Percentiles rank a stretch among this genome's conserved stretches.
Evolutionary conservation across 2,888 invertebrate species (phyloP).

Genomic region (Laspeyria flexula): DNA sequence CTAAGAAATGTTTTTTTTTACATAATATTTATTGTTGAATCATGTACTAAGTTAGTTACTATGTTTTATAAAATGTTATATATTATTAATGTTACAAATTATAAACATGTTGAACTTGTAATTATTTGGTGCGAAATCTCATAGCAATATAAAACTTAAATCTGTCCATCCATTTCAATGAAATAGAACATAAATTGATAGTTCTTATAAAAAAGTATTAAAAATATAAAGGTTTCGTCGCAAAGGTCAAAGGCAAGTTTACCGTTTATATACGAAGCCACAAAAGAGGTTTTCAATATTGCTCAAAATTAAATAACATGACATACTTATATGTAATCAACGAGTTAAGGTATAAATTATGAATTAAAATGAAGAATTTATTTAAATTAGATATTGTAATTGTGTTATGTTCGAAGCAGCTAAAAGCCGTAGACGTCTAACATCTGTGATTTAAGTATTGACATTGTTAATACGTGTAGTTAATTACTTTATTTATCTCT

Average conservation of each 20-base stretch:
- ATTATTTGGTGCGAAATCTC: background rate
- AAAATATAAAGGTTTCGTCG: no score
- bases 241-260: no score
- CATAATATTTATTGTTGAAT: background rate
- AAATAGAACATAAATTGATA: no score
- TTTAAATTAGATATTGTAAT: background rate
- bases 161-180: no score
- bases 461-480: constrained; percentile 18
- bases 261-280: no score
- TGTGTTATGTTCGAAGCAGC: background rate
- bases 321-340: background rate
- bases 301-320: constrained; percentile 6
- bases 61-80: background rate
- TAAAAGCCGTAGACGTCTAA: constrained; percentile 9
- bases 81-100: background rate
- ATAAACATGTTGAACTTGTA: background rate
- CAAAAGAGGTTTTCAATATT: background rate
- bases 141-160: no score
- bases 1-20: background rate
- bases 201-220: no score
- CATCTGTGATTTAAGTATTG: constrained; percentile 44
- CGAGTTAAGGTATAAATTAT: background rate
- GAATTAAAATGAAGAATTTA: background rate
- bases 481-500: constrained; percentile 23
- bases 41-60: background rate